phyloP scores from a whole-genome alignment of 2,888 invertebrate species.

The Eudemis profundana region DNA sequence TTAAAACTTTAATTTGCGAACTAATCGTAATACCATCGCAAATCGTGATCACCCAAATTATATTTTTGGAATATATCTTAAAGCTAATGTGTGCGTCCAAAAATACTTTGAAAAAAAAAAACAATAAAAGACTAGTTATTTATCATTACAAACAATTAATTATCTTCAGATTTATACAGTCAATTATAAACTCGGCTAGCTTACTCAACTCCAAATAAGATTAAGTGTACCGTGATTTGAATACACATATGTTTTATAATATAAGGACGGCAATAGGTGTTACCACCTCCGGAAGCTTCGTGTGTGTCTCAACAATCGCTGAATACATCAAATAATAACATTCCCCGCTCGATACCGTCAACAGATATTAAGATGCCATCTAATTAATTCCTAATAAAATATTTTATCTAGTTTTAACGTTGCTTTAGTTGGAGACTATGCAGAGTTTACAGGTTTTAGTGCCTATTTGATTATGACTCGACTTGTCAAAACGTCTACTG shows the following conservation, averaged over 20 bases:
- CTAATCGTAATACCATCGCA: too few species aligned
- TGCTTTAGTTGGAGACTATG: neutral
- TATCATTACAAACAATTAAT: constrained; percentile 6
- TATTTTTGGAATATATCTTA: too few species aligned
- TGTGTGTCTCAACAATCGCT: constrained; percentile 65
- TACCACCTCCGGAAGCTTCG: constrained; percentile 68
- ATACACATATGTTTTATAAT: neutral
- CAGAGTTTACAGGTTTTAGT: constrained; percentile 3
- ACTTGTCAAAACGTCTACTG: neutral
- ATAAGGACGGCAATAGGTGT: neutral
- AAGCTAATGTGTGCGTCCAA: too few species aligned
- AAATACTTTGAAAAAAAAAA: too few species aligned
- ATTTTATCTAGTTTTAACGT: constrained; percentile 26
- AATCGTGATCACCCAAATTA: too few species aligned
- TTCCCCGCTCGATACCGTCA: constrained; percentile 69
- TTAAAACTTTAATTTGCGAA: too few species aligned
- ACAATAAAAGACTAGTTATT: neutral
- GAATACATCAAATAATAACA: constrained; percentile 58
- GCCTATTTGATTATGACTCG: neutral
- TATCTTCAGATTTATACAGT: constrained; percentile 8
- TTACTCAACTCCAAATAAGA: neutral
- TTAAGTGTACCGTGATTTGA: neutral
- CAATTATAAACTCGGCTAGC: neutral
- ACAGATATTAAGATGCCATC: constrained; percentile 55
- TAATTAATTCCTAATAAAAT: constrained; percentile 41